Evolutionary conservation across 30 jellyfish, hydroid and myxozoan species (phyloP), one percentile per base, ranked within the genome.

Genomic region (Pseudorhiza aurosa): DNA sequence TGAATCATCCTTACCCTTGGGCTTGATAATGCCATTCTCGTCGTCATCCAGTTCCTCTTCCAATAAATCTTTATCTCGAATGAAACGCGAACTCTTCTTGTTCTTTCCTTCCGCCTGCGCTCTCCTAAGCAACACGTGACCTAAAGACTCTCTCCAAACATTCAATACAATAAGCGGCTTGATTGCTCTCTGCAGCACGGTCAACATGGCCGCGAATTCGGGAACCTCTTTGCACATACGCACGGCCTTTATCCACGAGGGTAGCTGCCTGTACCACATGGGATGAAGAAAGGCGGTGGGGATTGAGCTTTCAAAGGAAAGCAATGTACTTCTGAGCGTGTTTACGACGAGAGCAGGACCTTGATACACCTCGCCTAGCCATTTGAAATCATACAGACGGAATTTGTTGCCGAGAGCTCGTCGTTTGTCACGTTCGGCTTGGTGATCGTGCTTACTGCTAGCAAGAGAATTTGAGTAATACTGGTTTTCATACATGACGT

Each of bases 241-340:
- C 5, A 93, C 98, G 4, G 97, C 96, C 55, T 87, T 86, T 10
- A 93, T 93, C 98, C 98, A 93, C 51, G 87, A 25, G 1, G 97
- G 97, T 12, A 86, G 79, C 72, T 83, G 96, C 58, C 73, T 65
- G 81, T 93, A 69, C 98, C 98, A 93, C 70, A 75, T 63, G 2
- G 98, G 98, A 55, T 93, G 98, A 73, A 93, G 51, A 58, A 93
- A 93, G 7, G 98, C 97, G 10, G 98, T 87, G 10, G 98, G 98
- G 22, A 93, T 75, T 10, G 98, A 85, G 77, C 98, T 93, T 56
- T 93, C 98, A 68, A 93, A 93, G 14, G 97, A 76, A 18, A 93
- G 44, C 65, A 93, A 47, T n/a, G 96, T 62, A 44, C 97, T 85
- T 35, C 97, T 82, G 4, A 93, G 88, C 6, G 98, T 92, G 30